These are phyloP conservation scores for Drosophila trichaetosa DNA, from an alignment of 2,888 invertebrate species.

Conservation along the genomic window DNA sequence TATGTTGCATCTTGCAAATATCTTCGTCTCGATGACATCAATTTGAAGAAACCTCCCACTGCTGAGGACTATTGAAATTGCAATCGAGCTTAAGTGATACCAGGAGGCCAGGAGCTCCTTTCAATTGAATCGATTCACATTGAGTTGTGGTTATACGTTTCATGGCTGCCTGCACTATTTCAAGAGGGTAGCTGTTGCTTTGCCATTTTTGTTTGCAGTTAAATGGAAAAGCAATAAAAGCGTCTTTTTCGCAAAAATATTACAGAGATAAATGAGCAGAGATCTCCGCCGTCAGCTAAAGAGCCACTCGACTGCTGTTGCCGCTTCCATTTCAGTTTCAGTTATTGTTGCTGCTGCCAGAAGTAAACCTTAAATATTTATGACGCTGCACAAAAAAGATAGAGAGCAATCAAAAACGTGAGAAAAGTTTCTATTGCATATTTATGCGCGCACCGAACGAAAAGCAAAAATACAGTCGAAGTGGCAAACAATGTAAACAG, in stretches of 20 bases:
- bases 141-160: neutral
- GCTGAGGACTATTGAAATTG: constrained; percentile 25
- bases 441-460: constrained; percentile 61
- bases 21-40: constrained; percentile 26
- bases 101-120: constrained; percentile 4
- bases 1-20: constrained; percentile 42
- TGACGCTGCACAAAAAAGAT: constrained; percentile 69
- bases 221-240: constrained; percentile 35
- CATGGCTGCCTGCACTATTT: neutral
- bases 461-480: constrained; percentile 25
- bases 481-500: constrained; percentile 17
- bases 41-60: constrained; percentile 21
- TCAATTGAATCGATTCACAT: constrained; percentile 14
- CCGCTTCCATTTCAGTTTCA: constrained; percentile 2
- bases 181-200: constrained; percentile 20
- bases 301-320: constrained; percentile 19
- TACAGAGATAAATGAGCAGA: constrained; percentile 39
- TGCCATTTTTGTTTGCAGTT: constrained; percentile 20
- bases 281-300: constrained; percentile 8
- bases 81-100: constrained; percentile 3
- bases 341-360: constrained; percentile 15
- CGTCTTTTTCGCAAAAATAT: constrained; percentile 15
- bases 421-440: constrained; percentile 81
- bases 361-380: constrained; percentile 77
- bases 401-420: constrained; percentile 72